Base-by-base conservation (phyloP, 2,113 vertebrate genomes). In the Sapajus apella region DNA sequence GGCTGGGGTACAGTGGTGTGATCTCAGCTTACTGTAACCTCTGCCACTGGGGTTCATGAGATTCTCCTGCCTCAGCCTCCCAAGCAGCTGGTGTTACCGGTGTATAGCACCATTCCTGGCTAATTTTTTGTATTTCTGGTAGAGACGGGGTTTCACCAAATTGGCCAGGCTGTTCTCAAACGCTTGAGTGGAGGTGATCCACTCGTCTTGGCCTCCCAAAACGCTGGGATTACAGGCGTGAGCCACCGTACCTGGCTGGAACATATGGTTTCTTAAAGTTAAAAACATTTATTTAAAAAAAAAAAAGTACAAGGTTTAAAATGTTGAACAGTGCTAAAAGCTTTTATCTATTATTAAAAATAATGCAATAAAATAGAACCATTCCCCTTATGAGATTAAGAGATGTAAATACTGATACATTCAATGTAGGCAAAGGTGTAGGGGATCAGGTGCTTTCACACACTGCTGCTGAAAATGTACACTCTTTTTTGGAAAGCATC, bases 291-390 rank as follows among this genome's bases (percentile, higher is more conserved):
- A 84, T 82, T 82, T 17, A 2, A 35, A 55, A 88, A 52, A 47
- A 84, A 72, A 92, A 30, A 27, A 58, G 8, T 64, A 77, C 10
- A 58, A 91, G 25, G 25, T 76, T 92, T 94, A 61, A 45, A 18
- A 89, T 47, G 47, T 70, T 87, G 43, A 55, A 86, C 18, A 95
- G 35, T 82, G 91, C 47, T 86, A 40, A 92, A 75, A 84, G 21
- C 25, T 77, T 89, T 92, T 68, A 96, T 56, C 13, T 68, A 76
- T 56, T 70, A 85, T 9, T 94, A 64, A 58, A 97, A 95, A 20
- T 7, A 94, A 6, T 52, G 1, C 52, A 92, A 76, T 76, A 83
- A 94, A 94, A 70, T 30, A 16, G 10, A 30, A 68, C 8, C 92
- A 61, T 85, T 37, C 8, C 56, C 21, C 16, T 75, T 45, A 43